These are phyloP conservation scores for Camptogramma bilineatum DNA, from an alignment of 2,888 invertebrate species.

Conservation along the genomic window DNA sequence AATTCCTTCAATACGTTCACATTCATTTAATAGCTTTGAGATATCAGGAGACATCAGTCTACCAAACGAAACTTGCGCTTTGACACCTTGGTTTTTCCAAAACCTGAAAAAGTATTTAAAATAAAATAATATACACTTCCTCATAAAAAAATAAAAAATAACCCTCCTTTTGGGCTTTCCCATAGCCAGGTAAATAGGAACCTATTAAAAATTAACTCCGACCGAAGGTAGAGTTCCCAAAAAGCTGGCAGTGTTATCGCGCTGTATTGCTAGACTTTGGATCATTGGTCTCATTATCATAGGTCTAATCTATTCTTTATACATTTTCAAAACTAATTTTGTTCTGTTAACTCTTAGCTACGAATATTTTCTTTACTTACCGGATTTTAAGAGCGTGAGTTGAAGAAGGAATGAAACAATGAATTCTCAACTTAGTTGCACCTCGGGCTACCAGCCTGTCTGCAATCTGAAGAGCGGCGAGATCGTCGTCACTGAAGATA, in stretches of 20 bases:
- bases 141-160: too few species aligned
- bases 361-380: conserved; percentile 2
- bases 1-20: conserved; percentile 20
- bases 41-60: conserved; percentile 1
- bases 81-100: conserved; percentile 20
- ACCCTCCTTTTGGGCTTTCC: too few species aligned
- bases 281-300: too few species aligned
- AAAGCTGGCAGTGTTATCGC: too few species aligned
- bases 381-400: background rate
- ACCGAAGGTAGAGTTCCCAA: too few species aligned
- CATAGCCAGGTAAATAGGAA: too few species aligned
- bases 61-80: conserved; percentile 9
- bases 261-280: too few species aligned
- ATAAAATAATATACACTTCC: background rate
- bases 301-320: too few species aligned
- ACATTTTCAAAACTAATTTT: background rate
- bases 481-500: conserved; percentile 52
- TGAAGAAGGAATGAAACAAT: conserved; percentile 37
- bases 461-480: conserved; percentile 51
- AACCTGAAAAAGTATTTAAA: conserved; percentile 3
- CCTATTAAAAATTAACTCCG: too few species aligned
- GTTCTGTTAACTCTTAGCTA: background rate
- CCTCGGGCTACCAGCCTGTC: conserved; percentile 57
- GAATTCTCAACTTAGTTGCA: conserved; percentile 42
- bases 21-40: background rate